A percentile compares a stretch with the other conserved stretches of the same genome.
phyloP scores from a whole-genome alignment of 2,113 vertebrate genomes.

The Symphodus melops region DNA sequence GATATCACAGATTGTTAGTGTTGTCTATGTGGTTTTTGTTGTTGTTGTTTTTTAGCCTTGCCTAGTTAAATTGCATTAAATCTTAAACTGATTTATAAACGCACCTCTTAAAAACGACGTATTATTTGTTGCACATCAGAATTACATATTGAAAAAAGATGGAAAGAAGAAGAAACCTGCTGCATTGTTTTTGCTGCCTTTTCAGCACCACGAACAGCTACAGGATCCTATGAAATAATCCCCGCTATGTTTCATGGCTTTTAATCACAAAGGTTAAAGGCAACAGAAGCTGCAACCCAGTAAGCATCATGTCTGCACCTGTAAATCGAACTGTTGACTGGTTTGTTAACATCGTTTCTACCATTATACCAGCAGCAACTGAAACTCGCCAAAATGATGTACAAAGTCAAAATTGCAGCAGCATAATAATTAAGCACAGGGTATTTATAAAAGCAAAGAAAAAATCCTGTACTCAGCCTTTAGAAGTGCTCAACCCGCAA shows the following conservation, averaged over 20 bases:
- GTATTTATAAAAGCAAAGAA: background rate
- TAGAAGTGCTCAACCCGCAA: no score
- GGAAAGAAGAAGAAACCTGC: background rate
- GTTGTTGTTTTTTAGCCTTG: no score
- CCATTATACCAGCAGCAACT: background rate
- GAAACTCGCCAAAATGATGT: background rate
- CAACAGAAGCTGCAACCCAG: background rate
- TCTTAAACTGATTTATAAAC: background rate
- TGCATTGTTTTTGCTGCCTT: no score
- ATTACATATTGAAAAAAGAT: background rate
- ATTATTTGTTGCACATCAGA: background rate
- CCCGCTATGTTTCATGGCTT: background rate
- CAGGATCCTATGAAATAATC: background rate
- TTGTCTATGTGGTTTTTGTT: background rate
- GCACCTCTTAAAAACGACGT: background rate
- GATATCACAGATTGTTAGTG: background rate
- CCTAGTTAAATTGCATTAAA: background rate
- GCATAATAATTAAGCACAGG: no score
- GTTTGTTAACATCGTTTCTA: no score
- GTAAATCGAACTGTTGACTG: constrained; percentile 8
- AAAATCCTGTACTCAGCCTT: background rate
- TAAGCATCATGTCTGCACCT: background rate
- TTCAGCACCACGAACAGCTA: constrained; percentile 45
- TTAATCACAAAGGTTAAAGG: background rate
- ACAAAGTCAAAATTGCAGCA: background rate